Evolutionary conservation across 2,113 vertebrate genomes (phyloP).

Genomic region (Menura novaehollandiae): DNA sequence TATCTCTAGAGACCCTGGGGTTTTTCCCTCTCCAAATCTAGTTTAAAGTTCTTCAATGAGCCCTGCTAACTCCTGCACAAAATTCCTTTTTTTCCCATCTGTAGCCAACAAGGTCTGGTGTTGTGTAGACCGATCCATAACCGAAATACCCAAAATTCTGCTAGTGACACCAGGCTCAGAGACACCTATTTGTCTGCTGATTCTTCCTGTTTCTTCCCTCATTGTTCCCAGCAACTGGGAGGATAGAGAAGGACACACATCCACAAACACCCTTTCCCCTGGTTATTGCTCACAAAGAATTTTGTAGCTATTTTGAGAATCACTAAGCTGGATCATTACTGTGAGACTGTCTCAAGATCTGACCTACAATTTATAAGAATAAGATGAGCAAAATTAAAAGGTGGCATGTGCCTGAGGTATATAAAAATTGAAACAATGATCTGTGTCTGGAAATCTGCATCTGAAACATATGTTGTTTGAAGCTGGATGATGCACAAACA

Average conservation of each 20-base stretch:
- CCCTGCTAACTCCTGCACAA: not conserved
- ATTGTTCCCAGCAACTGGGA: not conserved
- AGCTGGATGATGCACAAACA: not conserved
- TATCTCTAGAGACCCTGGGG: not conserved
- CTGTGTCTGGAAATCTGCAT: not conserved
- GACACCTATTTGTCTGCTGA: not conserved
- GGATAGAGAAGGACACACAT: not conserved
- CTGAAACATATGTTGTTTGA: not conserved
- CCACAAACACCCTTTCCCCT: rapidly evolving
- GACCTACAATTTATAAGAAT: not conserved
- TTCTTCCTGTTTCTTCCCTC: not conserved
- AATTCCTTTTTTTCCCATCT: not conserved
- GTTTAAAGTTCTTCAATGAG: not conserved
- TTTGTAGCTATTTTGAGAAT: not conserved
- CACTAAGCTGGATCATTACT: not conserved
- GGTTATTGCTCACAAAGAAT: not conserved
- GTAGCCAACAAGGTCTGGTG: not conserved
- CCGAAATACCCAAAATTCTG: not conserved
- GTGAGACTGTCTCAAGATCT: not conserved
- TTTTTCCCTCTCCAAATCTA: not conserved
- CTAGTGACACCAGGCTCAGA: not conserved
- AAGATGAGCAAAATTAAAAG: not conserved
- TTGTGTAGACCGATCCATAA: not conserved
- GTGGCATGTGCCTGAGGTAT: rapidly evolving
- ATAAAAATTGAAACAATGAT: not conserved